Percentiles rank a stretch among this genome's conserved stretches.
Conservation (phyloP, 1,140 invertebrate species). For the Drosophila sproati region DNA sequence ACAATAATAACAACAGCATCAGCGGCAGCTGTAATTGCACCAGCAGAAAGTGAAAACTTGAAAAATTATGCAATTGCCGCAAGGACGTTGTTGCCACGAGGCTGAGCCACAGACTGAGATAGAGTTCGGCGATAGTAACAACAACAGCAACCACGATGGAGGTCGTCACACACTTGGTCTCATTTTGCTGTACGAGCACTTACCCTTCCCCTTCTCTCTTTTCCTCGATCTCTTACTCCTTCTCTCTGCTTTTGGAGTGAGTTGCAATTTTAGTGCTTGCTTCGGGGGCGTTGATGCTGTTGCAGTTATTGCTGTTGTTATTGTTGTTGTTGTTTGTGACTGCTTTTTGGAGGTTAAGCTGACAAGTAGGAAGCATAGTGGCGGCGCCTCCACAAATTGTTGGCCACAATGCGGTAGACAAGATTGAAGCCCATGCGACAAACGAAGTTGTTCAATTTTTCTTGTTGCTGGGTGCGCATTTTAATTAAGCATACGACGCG, state of each 20-base stretch:
- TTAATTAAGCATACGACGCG: slow-evolving; percentile 77
- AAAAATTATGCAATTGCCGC: slow-evolving; percentile 80
- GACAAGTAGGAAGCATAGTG: slow-evolving; percentile 76
- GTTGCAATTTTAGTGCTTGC: slow-evolving; percentile 64
- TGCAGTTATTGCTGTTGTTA: slow-evolving; percentile 29
- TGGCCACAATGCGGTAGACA: slow-evolving; percentile 70
- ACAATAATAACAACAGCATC: neutral
- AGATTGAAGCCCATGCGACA: slow-evolving; percentile 32
- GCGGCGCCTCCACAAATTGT: slow-evolving; percentile 69
- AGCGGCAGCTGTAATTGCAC: slow-evolving; percentile 30
- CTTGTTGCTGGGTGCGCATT: slow-evolving; percentile 56
- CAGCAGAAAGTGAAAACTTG: slow-evolving; percentile 77
- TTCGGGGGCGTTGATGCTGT: slow-evolving; percentile 63
- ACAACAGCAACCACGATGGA: slow-evolving; percentile 46
- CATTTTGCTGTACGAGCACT: slow-evolving; percentile 57
- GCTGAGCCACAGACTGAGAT: slow-evolving; percentile 23
- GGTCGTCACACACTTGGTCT: slow-evolving; percentile 80
- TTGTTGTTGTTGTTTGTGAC: slow-evolving; percentile 32
- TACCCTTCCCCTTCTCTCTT: neutral
- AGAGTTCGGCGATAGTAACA: slow-evolving; percentile 28
- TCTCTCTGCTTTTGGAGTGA: slow-evolving; percentile 4
- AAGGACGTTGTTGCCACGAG: slow-evolving; percentile 79
- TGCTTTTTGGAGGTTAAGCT: slow-evolving; percentile 74
- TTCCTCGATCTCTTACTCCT: slow-evolving; percentile 7
- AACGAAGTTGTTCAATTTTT: slow-evolving; percentile 28